Percentiles rank a stretch among this genome's conserved stretches.
phyloP scores from a whole-genome alignment of 2,888 invertebrate species.

The Anthrax anthrax region DNA sequence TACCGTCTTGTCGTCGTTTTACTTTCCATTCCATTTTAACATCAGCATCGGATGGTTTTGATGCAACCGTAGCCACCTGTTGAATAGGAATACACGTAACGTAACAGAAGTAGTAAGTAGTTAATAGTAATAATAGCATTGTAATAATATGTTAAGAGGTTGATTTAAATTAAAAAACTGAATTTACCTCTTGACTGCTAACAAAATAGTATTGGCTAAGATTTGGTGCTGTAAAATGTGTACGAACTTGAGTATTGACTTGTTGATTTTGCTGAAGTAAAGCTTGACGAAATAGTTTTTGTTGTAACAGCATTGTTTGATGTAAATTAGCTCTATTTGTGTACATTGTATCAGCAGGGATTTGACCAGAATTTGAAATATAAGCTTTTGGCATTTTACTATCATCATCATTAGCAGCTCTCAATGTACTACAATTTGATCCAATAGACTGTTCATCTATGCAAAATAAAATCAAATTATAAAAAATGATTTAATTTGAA shows the following conservation, averaged over 20 bases:
- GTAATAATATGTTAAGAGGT: too few species aligned
- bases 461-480: not conserved
- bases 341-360: constrained; percentile 49
- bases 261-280: constrained; percentile 27
- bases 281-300: constrained; percentile 45
- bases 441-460: not conserved
- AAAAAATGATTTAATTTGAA: too few species aligned
- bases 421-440: not conserved
- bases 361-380: not conserved
- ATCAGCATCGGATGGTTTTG: constrained; percentile 9
- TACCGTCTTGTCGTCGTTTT: constrained; percentile 59
- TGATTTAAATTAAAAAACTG: not conserved
- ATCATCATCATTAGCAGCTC: not conserved
- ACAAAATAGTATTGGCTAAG: constrained; percentile 45
- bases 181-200: constrained; percentile 39
- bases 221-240: constrained; percentile 41
- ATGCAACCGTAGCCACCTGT: constrained; percentile 1
- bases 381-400: not conserved
- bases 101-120: too few species aligned
- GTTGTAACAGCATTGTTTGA: constrained; percentile 53
- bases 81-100: too few species aligned
- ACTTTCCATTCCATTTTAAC: constrained; percentile 57
- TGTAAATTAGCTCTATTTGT: constrained; percentile 53
- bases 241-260: constrained; percentile 15
- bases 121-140: too few species aligned